Evolutionary conservation across 2,113 vertebrate species (phyloP).

Genomic region (Nibea coibor): DNA sequence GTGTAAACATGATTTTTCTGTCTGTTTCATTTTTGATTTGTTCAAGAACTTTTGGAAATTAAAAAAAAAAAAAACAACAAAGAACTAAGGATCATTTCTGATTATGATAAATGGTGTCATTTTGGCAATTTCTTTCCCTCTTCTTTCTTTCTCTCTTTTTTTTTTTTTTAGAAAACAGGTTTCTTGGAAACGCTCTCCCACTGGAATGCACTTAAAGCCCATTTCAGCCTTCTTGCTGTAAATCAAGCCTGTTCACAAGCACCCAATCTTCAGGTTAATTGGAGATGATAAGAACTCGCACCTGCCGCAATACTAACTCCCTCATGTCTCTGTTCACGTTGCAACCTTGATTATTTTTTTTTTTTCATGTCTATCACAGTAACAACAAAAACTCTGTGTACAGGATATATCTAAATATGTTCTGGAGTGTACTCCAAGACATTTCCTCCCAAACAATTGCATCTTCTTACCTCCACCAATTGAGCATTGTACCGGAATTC

Average conservation of each 20-base stretch:
- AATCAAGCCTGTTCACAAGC: slow-evolving; percentile 19
- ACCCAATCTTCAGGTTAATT: slow-evolving; percentile 37
- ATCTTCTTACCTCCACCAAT: background rate
- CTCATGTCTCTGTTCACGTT: no score
- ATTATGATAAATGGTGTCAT: no score
- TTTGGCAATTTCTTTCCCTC: no score
- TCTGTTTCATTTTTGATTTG: no score
- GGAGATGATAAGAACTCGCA: slow-evolving; percentile 14
- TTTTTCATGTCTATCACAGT: background rate
- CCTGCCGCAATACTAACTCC: slow-evolving; percentile 7
- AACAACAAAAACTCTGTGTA: no score
- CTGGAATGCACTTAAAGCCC: background rate
- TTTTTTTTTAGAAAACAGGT: background rate
- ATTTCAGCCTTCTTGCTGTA: slow-evolving; percentile 1
- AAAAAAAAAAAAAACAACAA: no score
- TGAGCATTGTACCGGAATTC: background rate
- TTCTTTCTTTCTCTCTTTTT: no score
- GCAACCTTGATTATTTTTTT: background rate
- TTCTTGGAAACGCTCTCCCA: background rate
- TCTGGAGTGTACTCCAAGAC: background rate
- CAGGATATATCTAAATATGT: background rate
- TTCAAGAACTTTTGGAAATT: no score
- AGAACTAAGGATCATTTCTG: no score
- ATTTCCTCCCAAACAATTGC: no score
- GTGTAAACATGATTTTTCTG: no score